Evolutionary conservation across 2,113 vertebrate genomes (phyloP).

Genomic region (Sorex fumeus): DNA sequence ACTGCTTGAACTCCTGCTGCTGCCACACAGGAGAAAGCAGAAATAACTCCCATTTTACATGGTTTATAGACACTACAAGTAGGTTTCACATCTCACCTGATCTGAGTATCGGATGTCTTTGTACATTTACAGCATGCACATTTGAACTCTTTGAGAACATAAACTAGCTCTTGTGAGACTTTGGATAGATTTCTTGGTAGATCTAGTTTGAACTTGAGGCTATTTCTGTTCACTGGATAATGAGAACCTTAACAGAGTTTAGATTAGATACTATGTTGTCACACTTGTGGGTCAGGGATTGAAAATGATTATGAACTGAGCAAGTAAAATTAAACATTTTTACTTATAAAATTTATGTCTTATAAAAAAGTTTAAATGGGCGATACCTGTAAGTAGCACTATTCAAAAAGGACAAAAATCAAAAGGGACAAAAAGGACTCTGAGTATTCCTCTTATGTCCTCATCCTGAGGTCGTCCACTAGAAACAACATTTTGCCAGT

Average conservation of each 20-base stretch:
- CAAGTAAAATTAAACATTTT: slow-evolving; percentile 32
- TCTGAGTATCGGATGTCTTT: slow-evolving; percentile 47
- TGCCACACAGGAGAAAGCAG: slow-evolving; percentile 64
- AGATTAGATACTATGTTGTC: not conserved
- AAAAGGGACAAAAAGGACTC: not conserved
- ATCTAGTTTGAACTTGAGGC: slow-evolving; percentile 20
- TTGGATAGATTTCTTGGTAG: slow-evolving; percentile 45
- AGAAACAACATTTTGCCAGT: slow-evolving; percentile 26
- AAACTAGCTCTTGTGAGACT: slow-evolving; percentile 38
- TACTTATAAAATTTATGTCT: slow-evolving; percentile 41
- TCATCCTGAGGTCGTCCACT: not conserved
- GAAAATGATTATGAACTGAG: not conserved
- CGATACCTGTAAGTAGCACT: slow-evolving; percentile 11
- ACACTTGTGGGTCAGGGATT: not conserved
- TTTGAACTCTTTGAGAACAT: slow-evolving; percentile 64
- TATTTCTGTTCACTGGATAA: slow-evolving; percentile 43
- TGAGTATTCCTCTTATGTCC: not conserved
- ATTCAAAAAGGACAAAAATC: slow-evolving; percentile 51
- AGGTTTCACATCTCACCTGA: slow-evolving; percentile 58
- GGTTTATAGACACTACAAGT: slow-evolving; percentile 63
- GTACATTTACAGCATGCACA: slow-evolving; percentile 26
- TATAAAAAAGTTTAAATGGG: slow-evolving; percentile 45
- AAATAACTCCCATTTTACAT: slow-evolving; percentile 53
- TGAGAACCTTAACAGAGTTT: not conserved
- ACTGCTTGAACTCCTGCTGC: slow-evolving; percentile 32